Conservation (phyloP, 1,140 invertebrate species). For the Apis dorsata region DNA sequence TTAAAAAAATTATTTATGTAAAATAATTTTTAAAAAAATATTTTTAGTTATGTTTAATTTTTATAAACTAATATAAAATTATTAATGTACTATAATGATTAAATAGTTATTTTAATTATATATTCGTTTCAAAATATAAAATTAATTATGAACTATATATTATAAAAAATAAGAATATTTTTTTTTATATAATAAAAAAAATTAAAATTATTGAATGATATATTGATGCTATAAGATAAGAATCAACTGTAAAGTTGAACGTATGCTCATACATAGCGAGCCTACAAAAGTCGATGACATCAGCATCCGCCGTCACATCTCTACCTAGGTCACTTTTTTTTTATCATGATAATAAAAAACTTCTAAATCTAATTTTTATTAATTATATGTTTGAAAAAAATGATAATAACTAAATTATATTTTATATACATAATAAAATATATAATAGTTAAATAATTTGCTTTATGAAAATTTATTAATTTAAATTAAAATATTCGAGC, state of each 20-base stretch:
- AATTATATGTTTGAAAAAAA: too few relatives aligned
- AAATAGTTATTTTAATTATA: too few relatives aligned
- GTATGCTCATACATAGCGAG: neutral
- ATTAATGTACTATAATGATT: too few relatives aligned
- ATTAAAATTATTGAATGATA: neutral
- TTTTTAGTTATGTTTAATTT: too few relatives aligned
- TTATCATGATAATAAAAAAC: conserved; percentile 8
- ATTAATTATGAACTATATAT: neutral
- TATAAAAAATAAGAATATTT: neutral
- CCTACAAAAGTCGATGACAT: conserved; percentile 65
- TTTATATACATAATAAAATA: neutral
- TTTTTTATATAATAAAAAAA: neutral
- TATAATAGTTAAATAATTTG: neutral
- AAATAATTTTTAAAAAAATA: too few relatives aligned
- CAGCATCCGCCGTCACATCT: conserved; percentile 56
- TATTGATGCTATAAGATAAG: neutral
- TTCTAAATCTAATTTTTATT: neutral
- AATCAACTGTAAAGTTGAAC: neutral
- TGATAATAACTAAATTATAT: neutral
- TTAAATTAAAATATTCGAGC: neutral
- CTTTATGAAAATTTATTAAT: conserved; percentile 1
- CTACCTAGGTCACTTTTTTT: conserved; percentile 23
- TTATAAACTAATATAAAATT: too few relatives aligned
- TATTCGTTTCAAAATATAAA: too few relatives aligned
- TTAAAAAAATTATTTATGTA: too few relatives aligned